phyloP scores from a whole-genome alignment of 2,113 vertebrate genomes.

The Apodemus speciosus region DNA sequence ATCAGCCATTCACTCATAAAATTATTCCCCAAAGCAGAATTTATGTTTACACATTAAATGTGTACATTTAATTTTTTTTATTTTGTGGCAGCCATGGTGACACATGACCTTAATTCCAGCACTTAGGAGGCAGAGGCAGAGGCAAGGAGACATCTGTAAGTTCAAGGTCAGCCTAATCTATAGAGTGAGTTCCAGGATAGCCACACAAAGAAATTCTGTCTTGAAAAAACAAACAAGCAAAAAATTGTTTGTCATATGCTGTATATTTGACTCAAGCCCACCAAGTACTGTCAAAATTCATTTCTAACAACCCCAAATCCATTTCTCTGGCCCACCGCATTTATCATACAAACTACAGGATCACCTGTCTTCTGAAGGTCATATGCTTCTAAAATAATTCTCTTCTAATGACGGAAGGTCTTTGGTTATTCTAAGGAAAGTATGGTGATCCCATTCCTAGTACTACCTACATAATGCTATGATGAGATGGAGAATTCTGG shows the following conservation, averaged over 20 bases:
- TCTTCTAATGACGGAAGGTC: background rate
- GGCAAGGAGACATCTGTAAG: background rate
- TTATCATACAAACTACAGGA: background rate
- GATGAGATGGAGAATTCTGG: background rate
- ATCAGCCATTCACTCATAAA: background rate
- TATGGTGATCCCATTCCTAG: background rate
- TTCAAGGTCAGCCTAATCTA: background rate
- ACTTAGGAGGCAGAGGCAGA: background rate
- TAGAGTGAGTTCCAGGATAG: background rate
- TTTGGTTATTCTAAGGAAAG: background rate
- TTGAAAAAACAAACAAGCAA: background rate
- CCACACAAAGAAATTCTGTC: background rate
- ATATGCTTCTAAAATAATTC: background rate
- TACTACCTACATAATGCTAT: background rate
- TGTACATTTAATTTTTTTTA: background rate
- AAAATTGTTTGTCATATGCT: background rate
- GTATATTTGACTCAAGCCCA: background rate
- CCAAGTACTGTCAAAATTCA: background rate
- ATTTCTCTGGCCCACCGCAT: background rate
- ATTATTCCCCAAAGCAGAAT: conserved; percentile 18
- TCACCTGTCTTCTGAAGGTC: background rate
- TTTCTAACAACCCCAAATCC: background rate
- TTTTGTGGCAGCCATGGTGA: background rate
- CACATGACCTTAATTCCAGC: background rate
- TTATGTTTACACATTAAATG: background rate